Percentiles rank a stretch among this genome's conserved stretches.
phyloP scores from a whole-genome alignment of 2,113 vertebrate genomes.

The Thinocorus orbignyianus region DNA sequence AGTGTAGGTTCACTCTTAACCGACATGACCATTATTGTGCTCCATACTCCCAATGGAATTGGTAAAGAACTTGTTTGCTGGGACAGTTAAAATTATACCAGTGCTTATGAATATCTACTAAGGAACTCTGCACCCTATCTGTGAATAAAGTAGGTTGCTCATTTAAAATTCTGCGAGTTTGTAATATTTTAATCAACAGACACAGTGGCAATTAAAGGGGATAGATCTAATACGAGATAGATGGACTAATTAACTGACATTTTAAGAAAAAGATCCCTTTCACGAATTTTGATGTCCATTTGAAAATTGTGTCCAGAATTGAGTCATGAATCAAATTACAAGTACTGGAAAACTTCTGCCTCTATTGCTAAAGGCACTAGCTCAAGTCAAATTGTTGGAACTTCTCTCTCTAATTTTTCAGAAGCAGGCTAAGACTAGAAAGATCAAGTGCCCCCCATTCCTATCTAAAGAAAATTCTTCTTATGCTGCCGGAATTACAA shows the following conservation, averaged over 20 bases:
- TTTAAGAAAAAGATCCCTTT: neutral
- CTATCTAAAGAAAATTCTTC: neutral
- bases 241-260: neutral
- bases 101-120: neutral
- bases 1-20: neutral
- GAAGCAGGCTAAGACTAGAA: neutral
- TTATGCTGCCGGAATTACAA: neutral
- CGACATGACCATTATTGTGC: neutral
- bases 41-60: slow-evolving; percentile 13
- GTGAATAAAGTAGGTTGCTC: neutral
- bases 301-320: neutral
- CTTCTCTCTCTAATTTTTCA: neutral
- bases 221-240: slow-evolving; percentile 11
- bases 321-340: slow-evolving; percentile 10
- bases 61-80: neutral
- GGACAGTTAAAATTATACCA: slow-evolving; percentile 24
- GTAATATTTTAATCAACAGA: neutral
- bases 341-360: neutral
- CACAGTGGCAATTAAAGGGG: neutral
- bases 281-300: neutral
- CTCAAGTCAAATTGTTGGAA: neutral
- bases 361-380: neutral
- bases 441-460: neutral
- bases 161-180: neutral
- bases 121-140: neutral